phyloP scores from a whole-genome alignment of 2,113 vertebrate species.

The Ceratotherium simum region DNA sequence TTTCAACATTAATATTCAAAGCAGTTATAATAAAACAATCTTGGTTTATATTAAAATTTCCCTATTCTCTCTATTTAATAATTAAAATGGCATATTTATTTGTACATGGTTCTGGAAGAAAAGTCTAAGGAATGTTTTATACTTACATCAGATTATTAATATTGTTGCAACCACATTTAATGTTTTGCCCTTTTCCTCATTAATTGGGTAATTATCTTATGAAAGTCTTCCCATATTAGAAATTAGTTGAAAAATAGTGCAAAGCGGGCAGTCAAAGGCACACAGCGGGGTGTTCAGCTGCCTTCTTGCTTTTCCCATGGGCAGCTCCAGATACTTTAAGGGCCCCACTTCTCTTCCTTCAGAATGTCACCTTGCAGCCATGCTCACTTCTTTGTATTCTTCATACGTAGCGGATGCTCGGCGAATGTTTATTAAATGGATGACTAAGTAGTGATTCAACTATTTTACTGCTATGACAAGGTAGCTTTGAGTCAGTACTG shows the following conservation, averaged over 20 bases:
- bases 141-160: not conserved
- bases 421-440: not conserved
- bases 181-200: not conserved
- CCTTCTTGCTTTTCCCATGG: too few species aligned
- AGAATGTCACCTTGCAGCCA: not conserved
- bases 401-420: rapidly evolving
- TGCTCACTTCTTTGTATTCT: rapidly evolving
- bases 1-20: not conserved
- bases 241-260: not conserved
- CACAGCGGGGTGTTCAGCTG: rapidly evolving
- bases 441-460: not conserved
- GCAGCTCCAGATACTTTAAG: rapidly evolving
- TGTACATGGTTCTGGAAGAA: not conserved
- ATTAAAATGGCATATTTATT: constrained; percentile 19
- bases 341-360: not conserved
- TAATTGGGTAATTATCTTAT: not conserved
- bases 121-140: not conserved
- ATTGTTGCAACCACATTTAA: not conserved
- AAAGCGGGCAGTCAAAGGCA: too few species aligned
- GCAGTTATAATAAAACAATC: not conserved
- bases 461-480: not conserved
- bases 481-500: not conserved
- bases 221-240: not conserved
- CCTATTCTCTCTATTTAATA: constrained; percentile 20
- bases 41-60: not conserved